phyloP scores from a whole-genome alignment of 2,888 invertebrate genomes.

The Gerosis bhagava region DNA sequence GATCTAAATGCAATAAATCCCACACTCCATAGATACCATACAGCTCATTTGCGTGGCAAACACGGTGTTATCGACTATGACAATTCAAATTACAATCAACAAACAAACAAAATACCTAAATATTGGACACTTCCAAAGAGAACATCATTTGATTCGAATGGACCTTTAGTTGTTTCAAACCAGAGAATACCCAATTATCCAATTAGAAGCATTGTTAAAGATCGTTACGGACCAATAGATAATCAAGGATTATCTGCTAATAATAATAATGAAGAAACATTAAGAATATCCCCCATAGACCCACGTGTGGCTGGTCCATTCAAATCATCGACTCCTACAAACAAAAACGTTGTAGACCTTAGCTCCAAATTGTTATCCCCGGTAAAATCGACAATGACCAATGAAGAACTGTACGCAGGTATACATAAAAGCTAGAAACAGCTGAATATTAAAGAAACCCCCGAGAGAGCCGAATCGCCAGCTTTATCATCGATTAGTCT shows the following conservation, averaged over 20 bases:
- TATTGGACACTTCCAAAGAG: conserved; percentile 84
- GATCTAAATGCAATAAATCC: conserved; percentile 57
- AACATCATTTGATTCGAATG: conserved; percentile 44
- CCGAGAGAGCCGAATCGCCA: conserved; percentile 75
- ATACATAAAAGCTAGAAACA: conserved; percentile 90
- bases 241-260: conserved; percentile 31
- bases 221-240: conserved; percentile 31
- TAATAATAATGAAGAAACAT: conserved; percentile 59
- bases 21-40: conserved; percentile 54
- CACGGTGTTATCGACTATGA: conserved; percentile 61
- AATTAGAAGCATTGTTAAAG: conserved; percentile 40
- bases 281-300: conserved; percentile 86
- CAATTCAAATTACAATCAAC: conserved; percentile 41
- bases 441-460: conserved; percentile 84
- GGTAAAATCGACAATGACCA: conserved; percentile 89
- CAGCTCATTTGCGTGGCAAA: conserved; percentile 61
- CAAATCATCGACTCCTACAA: conserved; percentile 86
- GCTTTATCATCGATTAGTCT: conserved; percentile 69
- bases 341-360: conserved; percentile 72
- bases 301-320: conserved; percentile 83
- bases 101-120: conserved; percentile 65
- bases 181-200: conserved; percentile 46
- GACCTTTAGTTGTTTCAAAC: conserved; percentile 37
- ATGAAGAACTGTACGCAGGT: conserved; percentile 89
- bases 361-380: conserved; percentile 82